These are phyloP conservation scores for Sardinella longiceps DNA, from an alignment of 2,797 vertebrate species.

Conservation along the genomic window DNA sequence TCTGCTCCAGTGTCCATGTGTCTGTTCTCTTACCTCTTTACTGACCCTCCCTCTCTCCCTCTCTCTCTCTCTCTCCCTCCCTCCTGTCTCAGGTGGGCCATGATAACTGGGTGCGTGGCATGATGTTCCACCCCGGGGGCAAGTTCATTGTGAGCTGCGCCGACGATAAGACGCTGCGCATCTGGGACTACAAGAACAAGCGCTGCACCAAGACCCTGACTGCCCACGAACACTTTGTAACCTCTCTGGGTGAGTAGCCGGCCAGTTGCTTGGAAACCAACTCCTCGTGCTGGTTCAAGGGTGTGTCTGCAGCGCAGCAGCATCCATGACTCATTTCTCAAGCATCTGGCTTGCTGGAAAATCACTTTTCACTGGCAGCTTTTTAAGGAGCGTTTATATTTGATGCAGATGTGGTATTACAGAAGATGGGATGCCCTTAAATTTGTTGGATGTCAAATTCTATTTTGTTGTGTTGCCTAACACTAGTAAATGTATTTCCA, in stretches of 20 bases:
- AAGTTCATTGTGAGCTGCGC: constrained; percentile 98
- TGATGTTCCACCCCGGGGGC: constrained; percentile 96
- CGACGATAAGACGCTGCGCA: constrained; percentile 97
- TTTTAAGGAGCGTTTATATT: not conserved
- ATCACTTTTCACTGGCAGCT: not conserved
- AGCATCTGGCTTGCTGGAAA: not conserved
- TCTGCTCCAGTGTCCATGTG: not conserved
- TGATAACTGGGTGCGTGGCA: constrained; percentile 90
- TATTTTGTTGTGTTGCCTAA: not conserved
- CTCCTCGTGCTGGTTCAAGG: not conserved
- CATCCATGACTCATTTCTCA: not conserved
- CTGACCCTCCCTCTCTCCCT: not conserved
- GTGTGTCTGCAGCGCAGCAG: not conserved
- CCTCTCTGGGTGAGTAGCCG: constrained; percentile 92
- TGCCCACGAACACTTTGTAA: constrained; percentile 99
- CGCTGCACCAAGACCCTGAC: constrained; percentile 99
- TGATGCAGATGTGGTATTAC: not conserved
- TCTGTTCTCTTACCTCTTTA: not conserved
- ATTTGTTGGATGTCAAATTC: not conserved
- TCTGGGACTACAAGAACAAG: constrained; percentile 99
- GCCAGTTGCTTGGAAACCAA: not conserved
- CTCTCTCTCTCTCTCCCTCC: not conserved
- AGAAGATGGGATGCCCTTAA: not conserved
- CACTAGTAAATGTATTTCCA: not conserved
- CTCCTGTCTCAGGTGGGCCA: constrained; percentile 77